These are phyloP conservation scores for Zosterops borbonicus DNA, from an alignment of 2,113 vertebrate species.

Conservation along the genomic window DNA sequence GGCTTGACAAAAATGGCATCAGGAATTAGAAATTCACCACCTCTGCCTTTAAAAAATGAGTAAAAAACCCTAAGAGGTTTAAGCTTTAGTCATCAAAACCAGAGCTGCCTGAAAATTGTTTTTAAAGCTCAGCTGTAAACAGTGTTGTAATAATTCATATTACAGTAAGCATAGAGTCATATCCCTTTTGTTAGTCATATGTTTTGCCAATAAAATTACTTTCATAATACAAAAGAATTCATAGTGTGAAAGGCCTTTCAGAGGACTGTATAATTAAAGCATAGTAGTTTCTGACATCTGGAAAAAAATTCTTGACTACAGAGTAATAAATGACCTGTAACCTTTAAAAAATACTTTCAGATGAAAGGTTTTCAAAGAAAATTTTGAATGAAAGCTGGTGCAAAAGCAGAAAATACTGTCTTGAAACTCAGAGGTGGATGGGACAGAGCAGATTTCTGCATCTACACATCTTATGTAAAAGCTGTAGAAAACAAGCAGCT, in stretches of 20 bases:
- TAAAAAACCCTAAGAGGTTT: background rate
- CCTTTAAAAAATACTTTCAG: background rate
- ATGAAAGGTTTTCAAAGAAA: background rate
- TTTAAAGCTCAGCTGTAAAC: conserved; percentile 5
- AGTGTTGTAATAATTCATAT: conserved; percentile 18
- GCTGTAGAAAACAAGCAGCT: background rate
- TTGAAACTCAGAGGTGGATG: background rate
- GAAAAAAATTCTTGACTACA: background rate
- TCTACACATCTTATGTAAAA: background rate
- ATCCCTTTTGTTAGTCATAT: conserved; percentile 21
- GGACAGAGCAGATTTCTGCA: background rate
- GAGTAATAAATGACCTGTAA: background rate
- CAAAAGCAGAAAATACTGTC: background rate
- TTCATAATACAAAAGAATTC: background rate
- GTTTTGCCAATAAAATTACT: conserved; percentile 13
- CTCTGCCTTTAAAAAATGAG: background rate
- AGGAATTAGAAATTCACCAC: background rate
- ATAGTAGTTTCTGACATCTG: background rate
- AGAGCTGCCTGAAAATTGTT: background rate
- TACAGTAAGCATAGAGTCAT: background rate
- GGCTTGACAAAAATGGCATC: background rate
- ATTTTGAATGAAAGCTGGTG: background rate
- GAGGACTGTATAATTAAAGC: background rate
- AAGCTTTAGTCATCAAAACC: conserved; percentile 8
- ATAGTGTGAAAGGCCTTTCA: background rate